Evolutionary conservation across 2,888 invertebrate genomes (phyloP).

Genomic region (Lasioglossum oenotherae): DNA sequence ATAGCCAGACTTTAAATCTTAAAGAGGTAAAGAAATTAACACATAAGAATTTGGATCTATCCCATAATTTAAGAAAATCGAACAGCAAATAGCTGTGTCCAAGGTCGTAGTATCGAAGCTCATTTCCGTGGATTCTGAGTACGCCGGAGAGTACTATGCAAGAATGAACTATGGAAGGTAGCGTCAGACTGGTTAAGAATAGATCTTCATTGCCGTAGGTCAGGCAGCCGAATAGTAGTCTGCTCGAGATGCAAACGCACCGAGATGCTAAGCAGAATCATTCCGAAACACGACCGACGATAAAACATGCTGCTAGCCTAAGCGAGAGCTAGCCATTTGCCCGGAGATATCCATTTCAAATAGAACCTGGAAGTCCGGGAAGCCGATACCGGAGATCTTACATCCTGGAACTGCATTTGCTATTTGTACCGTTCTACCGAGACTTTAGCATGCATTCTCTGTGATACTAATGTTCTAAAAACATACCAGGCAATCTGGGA

Average conservation of each 20-base stretch:
- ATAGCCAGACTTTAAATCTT: too few relatives aligned
- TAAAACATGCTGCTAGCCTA: neutral
- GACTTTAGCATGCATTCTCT: neutral
- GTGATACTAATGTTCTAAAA: neutral
- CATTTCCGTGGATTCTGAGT: slow-evolving; percentile 5
- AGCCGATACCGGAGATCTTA: neutral
- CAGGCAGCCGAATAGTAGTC: slow-evolving; percentile 42
- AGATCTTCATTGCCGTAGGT: slow-evolving; percentile 49
- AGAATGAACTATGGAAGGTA: slow-evolving; percentile 5
- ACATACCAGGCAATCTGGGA: too few relatives aligned
- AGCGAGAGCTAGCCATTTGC: neutral
- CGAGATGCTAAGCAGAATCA: neutral
- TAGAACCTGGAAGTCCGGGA: slow-evolving; percentile 5
- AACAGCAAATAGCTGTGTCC: neutral
- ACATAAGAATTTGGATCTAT: too few relatives aligned
- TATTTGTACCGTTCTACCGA: neutral
- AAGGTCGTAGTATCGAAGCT: slow-evolving; percentile 1
- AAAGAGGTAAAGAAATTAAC: too few relatives aligned
- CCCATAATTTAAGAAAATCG: neutral
- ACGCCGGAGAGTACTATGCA: neutral
- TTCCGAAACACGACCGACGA: neutral
- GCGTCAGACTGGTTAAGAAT: slow-evolving; percentile 32
- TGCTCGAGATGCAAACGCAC: slow-evolving; percentile 8
- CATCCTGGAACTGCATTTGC: slow-evolving; percentile 2
- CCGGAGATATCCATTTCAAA: neutral